phyloP scores from a whole-genome alignment of 2,888 invertebrate genomes.

The Pammene aurita region DNA sequence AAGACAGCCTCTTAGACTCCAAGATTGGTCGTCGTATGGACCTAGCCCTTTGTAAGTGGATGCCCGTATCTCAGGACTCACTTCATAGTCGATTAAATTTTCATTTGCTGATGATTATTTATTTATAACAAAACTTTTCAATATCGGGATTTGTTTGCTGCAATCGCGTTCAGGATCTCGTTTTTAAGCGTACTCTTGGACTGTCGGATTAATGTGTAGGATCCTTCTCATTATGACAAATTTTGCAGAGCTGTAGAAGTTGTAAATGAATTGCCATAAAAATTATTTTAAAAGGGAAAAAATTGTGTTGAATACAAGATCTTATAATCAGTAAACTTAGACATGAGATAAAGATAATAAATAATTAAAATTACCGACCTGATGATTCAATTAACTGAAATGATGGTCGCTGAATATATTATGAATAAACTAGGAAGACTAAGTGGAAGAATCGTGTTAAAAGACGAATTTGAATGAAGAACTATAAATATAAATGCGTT shows the following conservation, averaged over 20 bases:
- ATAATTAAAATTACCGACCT: too few species aligned
- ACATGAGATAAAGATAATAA: too few species aligned
- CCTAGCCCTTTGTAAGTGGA: constrained; percentile 91
- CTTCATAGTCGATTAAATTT: constrained; percentile 72
- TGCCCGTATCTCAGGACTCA: constrained; percentile 47
- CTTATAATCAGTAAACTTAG: too few species aligned
- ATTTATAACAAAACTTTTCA: constrained; percentile 67
- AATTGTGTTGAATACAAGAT: too few species aligned
- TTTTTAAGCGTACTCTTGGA: constrained; percentile 51
- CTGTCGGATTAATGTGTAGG: constrained; percentile 57
- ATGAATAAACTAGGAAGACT: too few species aligned
- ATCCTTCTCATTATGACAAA: constrained; percentile 50
- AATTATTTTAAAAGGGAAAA: too few species aligned
- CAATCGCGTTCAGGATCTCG: constrained; percentile 50
- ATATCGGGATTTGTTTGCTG: constrained; percentile 58
- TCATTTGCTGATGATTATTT: constrained; percentile 79
- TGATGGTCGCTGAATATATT: too few species aligned
- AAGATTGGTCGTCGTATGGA: constrained; percentile 89
- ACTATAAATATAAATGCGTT: too few species aligned
- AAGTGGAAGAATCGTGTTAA: too few species aligned
- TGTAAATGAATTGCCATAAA: too few species aligned
- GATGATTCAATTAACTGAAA: too few species aligned
- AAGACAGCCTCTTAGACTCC: constrained; percentile 73
- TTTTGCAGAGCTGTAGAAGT: background rate
- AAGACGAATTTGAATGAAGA: too few species aligned